A percentile compares a stretch with the other conserved stretches of the same genome.
Evolutionary conservation across 2,797 vertebrate species (phyloP).

Genomic region (Naso thynnoides): DNA sequence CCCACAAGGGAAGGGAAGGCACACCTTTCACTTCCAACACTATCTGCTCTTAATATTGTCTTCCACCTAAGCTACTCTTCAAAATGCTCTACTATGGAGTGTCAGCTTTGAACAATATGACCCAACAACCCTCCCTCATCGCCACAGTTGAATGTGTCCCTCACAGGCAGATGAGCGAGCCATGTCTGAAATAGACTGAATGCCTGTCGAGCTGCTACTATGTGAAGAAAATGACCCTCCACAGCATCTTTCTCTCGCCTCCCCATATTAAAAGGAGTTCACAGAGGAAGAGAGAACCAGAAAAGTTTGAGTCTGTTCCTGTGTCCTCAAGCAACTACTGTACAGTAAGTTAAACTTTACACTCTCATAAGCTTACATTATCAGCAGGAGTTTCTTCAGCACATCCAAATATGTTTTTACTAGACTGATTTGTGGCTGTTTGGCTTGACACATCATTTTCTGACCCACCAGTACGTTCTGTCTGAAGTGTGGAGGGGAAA

Average conservation of each 20-base stretch:
- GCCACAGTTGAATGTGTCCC: conserved; percentile 15
- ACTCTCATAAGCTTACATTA: conserved; percentile 5
- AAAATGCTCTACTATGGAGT: conserved; percentile 14
- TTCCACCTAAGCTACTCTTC: conserved; percentile 15
- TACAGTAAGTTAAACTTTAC: conserved; percentile 27
- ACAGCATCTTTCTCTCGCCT: conserved; percentile 12
- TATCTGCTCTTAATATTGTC: conserved; percentile 14
- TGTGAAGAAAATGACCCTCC: conserved; percentile 22
- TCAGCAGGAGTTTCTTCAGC: conserved; percentile 25
- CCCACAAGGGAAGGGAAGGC: conserved; percentile 1
- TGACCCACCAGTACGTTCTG: conserved; percentile 29
- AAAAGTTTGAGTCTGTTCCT: conserved; percentile 30
- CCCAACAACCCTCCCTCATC: conserved; percentile 16
- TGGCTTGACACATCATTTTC: conserved; percentile 21
- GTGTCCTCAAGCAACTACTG: conserved; percentile 22
- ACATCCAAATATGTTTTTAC: conserved; percentile 16
- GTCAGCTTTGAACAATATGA: conserved; percentile 26
- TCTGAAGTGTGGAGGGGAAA: conserved; percentile 16
- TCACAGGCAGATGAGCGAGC: background rate
- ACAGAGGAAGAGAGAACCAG: background rate
- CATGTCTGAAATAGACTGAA: conserved; percentile 14
- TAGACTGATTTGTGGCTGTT: background rate
- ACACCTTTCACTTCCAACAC: conserved; percentile 5
- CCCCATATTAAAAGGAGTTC: conserved; percentile 20
- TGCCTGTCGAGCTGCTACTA: background rate